Conservation (phyloP, 1,140 invertebrate species). For the Zaprionus camerounensis region DNA sequence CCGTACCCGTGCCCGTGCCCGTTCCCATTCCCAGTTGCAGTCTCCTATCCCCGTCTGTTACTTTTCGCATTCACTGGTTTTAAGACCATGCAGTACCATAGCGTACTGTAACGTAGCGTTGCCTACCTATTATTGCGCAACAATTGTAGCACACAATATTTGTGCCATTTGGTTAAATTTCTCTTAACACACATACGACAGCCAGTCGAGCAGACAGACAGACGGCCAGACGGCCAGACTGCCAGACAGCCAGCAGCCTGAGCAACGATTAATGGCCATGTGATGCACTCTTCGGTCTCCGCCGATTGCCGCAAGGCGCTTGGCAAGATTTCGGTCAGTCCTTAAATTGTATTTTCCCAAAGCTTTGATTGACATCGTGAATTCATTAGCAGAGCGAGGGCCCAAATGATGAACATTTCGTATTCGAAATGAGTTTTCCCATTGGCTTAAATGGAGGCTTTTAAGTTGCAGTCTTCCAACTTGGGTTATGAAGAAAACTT, state of each 20-base stretch:
- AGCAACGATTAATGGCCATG: slow-evolving; percentile 26
- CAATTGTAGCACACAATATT: slow-evolving; percentile 77
- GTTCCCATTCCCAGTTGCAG: slow-evolving; percentile 9
- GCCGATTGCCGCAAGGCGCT: neutral
- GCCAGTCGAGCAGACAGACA: neutral
- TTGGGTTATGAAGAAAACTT: neutral
- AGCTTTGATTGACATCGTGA: slow-evolving; percentile 23
- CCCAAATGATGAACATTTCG: slow-evolving; percentile 1
- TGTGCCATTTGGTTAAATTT: slow-evolving; percentile 80
- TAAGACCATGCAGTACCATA: slow-evolving; percentile 8
- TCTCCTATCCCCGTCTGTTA: slow-evolving; percentile 17
- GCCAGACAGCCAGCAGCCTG: slow-evolving; percentile 7
- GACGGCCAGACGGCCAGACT: neutral
- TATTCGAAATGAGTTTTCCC: slow-evolving; percentile 14
- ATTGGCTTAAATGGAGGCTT: neutral
- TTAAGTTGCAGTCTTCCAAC: neutral
- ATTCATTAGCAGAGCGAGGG: slow-evolving; percentile 25
- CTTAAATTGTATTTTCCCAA: slow-evolving; percentile 31
- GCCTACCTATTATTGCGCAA: slow-evolving; percentile 67
- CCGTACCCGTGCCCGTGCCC: too few species aligned
- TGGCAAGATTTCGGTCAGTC: slow-evolving; percentile 14
- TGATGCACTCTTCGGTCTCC: slow-evolving; percentile 22
- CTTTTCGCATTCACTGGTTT: slow-evolving; percentile 50
- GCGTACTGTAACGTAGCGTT: slow-evolving; percentile 3
- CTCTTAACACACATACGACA: slow-evolving; percentile 61